Conservation (phyloP, 1,140 invertebrate species). For the Helicorthomorpha holstii region DNA sequence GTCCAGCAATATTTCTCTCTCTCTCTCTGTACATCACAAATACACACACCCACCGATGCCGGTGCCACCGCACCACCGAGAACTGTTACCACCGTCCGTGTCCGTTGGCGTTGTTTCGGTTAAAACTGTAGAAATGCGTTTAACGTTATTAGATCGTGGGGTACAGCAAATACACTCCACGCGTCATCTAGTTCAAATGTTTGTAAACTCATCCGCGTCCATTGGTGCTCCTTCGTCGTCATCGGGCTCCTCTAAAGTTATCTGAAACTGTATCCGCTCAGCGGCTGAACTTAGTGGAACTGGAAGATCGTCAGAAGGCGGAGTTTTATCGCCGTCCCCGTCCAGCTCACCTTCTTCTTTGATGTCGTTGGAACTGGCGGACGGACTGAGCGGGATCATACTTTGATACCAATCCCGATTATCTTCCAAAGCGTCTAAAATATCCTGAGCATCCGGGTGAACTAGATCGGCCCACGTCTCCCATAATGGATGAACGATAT, state of each 20-base stretch:
- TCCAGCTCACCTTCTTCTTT: constrained; percentile 17
- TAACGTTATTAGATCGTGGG: too few species aligned
- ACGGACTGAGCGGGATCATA: constrained; percentile 39
- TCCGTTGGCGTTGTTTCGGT: too few species aligned
- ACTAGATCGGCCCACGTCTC: constrained; percentile 99
- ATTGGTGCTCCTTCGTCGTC: constrained; percentile 14
- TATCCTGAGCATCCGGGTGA: constrained; percentile 94
- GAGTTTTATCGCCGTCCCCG: constrained; percentile 2
- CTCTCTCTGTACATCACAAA: too few species aligned
- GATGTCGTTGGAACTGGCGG: constrained; percentile 20
- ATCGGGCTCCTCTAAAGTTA: constrained; percentile 67
- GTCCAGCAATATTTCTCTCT: too few species aligned
- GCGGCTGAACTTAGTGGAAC: constrained; percentile 13
- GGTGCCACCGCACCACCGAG: too few species aligned
- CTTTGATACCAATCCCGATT: constrained; percentile 96
- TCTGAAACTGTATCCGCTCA: constrained; percentile 33
- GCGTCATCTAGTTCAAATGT: constrained; percentile 5
- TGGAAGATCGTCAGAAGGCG: neutral
- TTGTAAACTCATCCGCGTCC: constrained; percentile 5
- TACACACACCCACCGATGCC: too few species aligned
- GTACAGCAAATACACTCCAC: too few species aligned
- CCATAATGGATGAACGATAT: constrained; percentile 97
- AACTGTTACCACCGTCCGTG: too few species aligned
- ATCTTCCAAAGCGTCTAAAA: constrained; percentile 91
- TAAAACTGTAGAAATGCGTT: too few species aligned